These are phyloP conservation scores for Macrochelys suwanniensis DNA, from an alignment of 2,797 vertebrate genomes.

Conservation along the genomic window DNA sequence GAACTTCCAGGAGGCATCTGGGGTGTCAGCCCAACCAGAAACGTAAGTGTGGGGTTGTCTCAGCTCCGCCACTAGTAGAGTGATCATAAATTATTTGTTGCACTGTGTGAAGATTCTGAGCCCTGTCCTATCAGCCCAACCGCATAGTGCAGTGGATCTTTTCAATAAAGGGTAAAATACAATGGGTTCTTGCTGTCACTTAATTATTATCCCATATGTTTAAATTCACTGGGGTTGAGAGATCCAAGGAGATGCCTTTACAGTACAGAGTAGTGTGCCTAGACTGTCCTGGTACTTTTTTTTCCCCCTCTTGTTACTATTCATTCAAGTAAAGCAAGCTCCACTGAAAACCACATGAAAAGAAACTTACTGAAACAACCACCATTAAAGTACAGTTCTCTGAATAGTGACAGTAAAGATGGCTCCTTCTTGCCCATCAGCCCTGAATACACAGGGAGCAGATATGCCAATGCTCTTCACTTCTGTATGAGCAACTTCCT, in stretches of 20 bases:
- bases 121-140: background rate
- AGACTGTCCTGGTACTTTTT: background rate
- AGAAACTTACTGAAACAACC: background rate
- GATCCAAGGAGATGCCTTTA: background rate
- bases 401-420: background rate
- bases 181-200: fast-evolving
- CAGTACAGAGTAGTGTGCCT: fast-evolving
- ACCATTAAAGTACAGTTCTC: background rate
- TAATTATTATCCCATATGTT: background rate
- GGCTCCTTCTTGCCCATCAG: background rate
- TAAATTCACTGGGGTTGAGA: background rate
- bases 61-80: background rate
- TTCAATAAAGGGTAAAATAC: background rate
- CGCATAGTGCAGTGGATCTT: background rate
- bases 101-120: background rate
- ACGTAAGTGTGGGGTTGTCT: constrained; percentile 81
- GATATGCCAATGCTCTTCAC: background rate
- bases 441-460: background rate
- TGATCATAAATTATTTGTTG: no score
- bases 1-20: constrained; percentile 80
- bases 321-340: background rate
- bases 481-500: background rate
- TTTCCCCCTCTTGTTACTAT: background rate
- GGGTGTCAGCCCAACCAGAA: constrained; percentile 74
- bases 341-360: background rate